Conservation (phyloP, 1,140 invertebrate genomes). For the Pygmarrhopalites habei region DNA sequence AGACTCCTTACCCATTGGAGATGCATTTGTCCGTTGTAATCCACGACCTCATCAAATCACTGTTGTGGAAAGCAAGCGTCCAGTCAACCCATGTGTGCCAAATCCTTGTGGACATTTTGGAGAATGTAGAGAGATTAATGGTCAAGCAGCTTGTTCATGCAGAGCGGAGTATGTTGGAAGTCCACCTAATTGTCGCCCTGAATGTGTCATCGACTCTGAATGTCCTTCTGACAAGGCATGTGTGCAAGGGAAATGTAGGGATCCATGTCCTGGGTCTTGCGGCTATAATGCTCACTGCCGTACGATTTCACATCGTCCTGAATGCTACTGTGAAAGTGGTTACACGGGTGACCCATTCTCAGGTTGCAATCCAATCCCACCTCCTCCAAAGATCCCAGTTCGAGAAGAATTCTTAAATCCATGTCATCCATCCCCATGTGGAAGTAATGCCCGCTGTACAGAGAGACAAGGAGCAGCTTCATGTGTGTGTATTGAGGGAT, state of each 20-base stretch:
- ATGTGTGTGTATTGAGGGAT: conserved; percentile 48
- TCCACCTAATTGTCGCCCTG: conserved; percentile 48
- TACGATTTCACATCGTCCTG: conserved; percentile 66
- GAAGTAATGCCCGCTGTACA: conserved; percentile 48
- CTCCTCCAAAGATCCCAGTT: conserved; percentile 40
- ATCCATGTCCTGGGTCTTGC: conserved; percentile 47
- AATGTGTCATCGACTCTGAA: conserved; percentile 53
- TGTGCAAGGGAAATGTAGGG: conserved; percentile 56
- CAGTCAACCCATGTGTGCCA: conserved; percentile 62
- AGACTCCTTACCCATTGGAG: conserved; percentile 50
- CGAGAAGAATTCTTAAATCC: conserved; percentile 50
- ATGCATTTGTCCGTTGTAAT: conserved; percentile 30
- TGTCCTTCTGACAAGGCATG: conserved; percentile 58
- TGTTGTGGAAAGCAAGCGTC: too few relatives aligned
- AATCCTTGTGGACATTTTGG: conserved; percentile 73
- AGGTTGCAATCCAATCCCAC: conserved; percentile 58
- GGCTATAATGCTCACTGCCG: conserved; percentile 67
- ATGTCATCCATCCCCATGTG: conserved; percentile 50
- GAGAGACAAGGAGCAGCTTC: conserved; percentile 41
- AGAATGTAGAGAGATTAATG: conserved; percentile 54
- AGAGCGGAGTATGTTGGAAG: conserved; percentile 26
- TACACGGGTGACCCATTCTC: conserved; percentile 68
- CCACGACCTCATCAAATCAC: conserved; percentile 54
- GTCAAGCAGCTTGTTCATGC: conserved; percentile 61
- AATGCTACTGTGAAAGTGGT: conserved; percentile 61